phyloP scores from a whole-genome alignment of 2,888 invertebrate species.

The Pherbina coryleti region DNA sequence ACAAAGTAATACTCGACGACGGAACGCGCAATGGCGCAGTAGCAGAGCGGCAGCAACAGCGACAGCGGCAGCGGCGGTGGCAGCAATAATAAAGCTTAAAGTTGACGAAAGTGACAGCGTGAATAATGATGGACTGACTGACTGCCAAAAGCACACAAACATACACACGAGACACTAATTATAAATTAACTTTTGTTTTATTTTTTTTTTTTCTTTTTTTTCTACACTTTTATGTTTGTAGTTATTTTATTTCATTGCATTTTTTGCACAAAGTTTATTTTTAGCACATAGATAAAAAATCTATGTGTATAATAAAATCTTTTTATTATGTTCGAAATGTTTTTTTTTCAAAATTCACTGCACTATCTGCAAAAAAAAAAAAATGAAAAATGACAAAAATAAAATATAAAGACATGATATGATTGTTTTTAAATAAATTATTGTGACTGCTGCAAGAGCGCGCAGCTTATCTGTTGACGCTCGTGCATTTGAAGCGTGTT shows the following conservation, averaged over 20 bases:
- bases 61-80: not conserved
- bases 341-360: not conserved
- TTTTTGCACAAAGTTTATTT: not conserved
- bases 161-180: not conserved
- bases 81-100: not conserved
- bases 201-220: not conserved
- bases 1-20: too few relatives aligned
- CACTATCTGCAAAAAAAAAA: not conserved
- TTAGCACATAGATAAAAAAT: not conserved
- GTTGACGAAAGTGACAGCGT: not conserved
- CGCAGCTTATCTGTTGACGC: not conserved
- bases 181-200: not conserved
- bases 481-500: constrained; percentile 6
- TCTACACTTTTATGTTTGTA: not conserved
- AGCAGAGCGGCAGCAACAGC: not conserved
- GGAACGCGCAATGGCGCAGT: not conserved
- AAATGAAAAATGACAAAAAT: not conserved
- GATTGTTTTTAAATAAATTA: not conserved
- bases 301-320: too few relatives aligned
- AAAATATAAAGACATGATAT: not conserved
- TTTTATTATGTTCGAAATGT: not conserved
- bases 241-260: not conserved
- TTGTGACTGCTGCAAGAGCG: not conserved
- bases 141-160: constrained; percentile 4
- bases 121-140: not conserved